Evolutionary conservation across 2,113 vertebrate genomes (phyloP).

Genomic region (Eonycteris spelaea): DNA sequence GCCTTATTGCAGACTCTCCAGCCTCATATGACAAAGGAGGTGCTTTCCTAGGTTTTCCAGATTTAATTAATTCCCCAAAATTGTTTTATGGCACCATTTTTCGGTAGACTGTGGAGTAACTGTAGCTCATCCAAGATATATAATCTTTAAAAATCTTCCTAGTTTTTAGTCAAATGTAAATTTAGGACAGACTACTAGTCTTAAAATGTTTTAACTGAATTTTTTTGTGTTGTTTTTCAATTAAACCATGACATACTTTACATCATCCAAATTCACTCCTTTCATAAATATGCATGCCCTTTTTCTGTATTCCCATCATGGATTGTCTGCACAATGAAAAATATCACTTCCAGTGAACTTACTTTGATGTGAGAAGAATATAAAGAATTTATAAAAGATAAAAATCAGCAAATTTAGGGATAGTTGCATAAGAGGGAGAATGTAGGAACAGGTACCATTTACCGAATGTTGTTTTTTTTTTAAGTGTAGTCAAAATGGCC

Average conservation of each 20-base stretch:
- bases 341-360: not conserved
- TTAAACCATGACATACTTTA: not conserved
- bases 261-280: not conserved
- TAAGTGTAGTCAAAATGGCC: not conserved
- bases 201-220: constrained; percentile 27
- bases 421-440: not conserved
- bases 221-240: not conserved
- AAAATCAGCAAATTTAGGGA: not conserved
- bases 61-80: constrained; percentile 21
- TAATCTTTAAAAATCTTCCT: not conserved
- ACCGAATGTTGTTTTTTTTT: constrained; percentile 39
- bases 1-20: not conserved
- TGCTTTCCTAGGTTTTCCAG: not conserved
- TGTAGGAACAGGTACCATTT: not conserved
- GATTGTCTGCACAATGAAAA: not conserved
- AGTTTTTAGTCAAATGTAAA: constrained; percentile 31
- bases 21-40: not conserved
- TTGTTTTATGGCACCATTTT: constrained; percentile 5
- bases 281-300: not conserved
- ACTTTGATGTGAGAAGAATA: not conserved
- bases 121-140: constrained; percentile 26
- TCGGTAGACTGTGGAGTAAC: not conserved
- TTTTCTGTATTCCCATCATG: not conserved
- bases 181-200: not conserved
- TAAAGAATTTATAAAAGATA: not conserved